These are phyloP conservation scores for Odontophorus gujanensis DNA, from an alignment of 2,113 vertebrate genomes.

Conservation along the genomic window DNA sequence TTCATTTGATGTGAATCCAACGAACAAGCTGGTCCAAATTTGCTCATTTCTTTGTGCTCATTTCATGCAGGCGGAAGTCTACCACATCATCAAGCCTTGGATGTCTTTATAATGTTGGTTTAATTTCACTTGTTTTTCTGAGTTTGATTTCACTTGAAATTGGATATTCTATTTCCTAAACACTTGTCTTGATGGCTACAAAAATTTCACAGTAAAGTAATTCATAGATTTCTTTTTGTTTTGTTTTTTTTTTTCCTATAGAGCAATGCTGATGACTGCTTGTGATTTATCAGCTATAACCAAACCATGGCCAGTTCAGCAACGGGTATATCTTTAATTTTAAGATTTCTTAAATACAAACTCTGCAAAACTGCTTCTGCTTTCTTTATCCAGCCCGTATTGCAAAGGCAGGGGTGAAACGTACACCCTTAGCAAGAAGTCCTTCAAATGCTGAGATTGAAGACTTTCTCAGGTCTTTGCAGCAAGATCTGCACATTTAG, in stretches of 20 bases:
- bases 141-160: background rate
- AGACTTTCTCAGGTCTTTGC: background rate
- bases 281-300: conserved; percentile 98
- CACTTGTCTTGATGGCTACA: background rate
- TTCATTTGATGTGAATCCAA: background rate
- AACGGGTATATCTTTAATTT: conserved; percentile 82
- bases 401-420: background rate
- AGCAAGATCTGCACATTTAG: background rate
- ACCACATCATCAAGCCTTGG: background rate
- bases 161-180: background rate
- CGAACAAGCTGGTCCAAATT: background rate
- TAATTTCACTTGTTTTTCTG: background rate
- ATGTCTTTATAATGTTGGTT: background rate
- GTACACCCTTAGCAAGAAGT: background rate
- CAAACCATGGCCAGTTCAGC: conserved; percentile 98
- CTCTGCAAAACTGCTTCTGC: background rate
- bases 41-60: background rate
- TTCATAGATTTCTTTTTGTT: background rate
- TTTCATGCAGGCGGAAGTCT: background rate
- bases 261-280: conserved; percentile 99
- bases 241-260: conserved; percentile 51
- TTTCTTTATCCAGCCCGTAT: background rate
- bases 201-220: background rate
- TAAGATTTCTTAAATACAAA: background rate
- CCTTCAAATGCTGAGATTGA: background rate